Base-by-base conservation (phyloP, 2,113 vertebrate genomes). In the Ictalurus furcatus region DNA sequence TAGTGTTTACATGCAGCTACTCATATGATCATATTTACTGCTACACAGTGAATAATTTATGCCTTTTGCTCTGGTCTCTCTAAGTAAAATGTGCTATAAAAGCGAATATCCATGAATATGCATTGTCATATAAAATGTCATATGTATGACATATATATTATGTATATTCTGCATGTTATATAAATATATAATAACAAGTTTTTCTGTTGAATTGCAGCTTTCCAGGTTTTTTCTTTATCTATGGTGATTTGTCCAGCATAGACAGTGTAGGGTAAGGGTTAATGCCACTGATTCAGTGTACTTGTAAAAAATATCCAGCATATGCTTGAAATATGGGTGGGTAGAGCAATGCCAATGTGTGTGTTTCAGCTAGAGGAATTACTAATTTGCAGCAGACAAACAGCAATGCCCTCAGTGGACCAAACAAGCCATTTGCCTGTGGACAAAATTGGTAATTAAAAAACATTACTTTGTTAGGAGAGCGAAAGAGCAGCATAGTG, bases 371-470 rank as follows among this genome's bases (percentile, higher is more conserved):
- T 74, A 85, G 34, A 82, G 67, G 65, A 88, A 90, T 87, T 79
- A 90, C 69, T 90, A 79, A 90, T 87, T 88, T 86, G 44, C 83
- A 86, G 85, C 44, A 86, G 86, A 84, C 69, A 61, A 56, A 86
- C 80, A 86, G 76, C 56, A 74, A 88, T 86, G n/a, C 63, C 69
- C 44, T 63, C 81, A 82, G 76, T 88, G 79, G 37, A 52, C 78
- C 17, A 23, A 83, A 73, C 83, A 86, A 88, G 34, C 79, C 23
- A 44, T 69, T 16, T 40, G 82, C 89, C 86, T 82, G 65, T 34
- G 28, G 84, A 58, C n/a, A 86, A 86, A 79, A 82, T 84, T 17
- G 34, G 48, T 61, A 48, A 73, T 58, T 88, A 58, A 84, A 56
- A 40, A 83, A 84, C 34, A 73, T 88, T 88, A 73, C 52, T 88